A percentile compares a stretch with the other conserved stretches of the same genome.
phyloP scores from a whole-genome alignment of 2,797 vertebrate genomes.

The Salarias fasciatus region DNA sequence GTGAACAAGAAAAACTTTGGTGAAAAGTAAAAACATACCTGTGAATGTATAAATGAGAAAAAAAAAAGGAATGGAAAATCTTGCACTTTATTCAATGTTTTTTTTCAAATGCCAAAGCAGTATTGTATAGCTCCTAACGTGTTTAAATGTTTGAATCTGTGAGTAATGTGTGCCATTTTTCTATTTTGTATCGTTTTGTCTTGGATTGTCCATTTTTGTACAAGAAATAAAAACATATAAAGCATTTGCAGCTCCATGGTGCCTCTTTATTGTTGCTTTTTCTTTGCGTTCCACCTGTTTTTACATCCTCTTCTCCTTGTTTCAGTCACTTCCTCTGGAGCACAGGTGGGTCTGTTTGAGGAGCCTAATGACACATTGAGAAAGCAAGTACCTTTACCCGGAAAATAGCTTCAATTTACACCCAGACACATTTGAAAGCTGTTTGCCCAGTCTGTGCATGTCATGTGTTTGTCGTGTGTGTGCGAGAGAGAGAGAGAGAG shows the following conservation, averaged over 20 bases:
- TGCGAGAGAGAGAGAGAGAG: background rate
- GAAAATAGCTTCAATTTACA: slow-evolving; percentile 58
- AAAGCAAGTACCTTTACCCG: slow-evolving; percentile 25
- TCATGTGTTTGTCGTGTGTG: slow-evolving; percentile 10
- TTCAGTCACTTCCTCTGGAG: background rate
- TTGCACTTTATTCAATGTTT: slow-evolving; percentile 94
- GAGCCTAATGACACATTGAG: slow-evolving; percentile 56
- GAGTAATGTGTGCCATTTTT: slow-evolving; percentile 83
- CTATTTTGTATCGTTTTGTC: slow-evolving; percentile 84
- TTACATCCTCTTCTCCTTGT: background rate
- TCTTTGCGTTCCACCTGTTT: background rate
- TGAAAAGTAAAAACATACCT: slow-evolving; percentile 75
- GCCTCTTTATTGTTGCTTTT: slow-evolving; percentile 41
- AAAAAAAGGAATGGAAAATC: slow-evolving; percentile 69
- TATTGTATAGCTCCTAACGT: slow-evolving; percentile 85
- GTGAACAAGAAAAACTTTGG: slow-evolving; percentile 85
- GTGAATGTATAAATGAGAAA: slow-evolving; percentile 84
- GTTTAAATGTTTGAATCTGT: slow-evolving; percentile 77
- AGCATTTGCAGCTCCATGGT: slow-evolving; percentile 18
- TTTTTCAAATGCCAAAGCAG: slow-evolving; percentile 92
- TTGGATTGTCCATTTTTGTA: slow-evolving; percentile 80
- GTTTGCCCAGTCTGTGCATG: slow-evolving; percentile 35
- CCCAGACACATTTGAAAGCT: slow-evolving; percentile 37
- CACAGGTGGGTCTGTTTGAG: slow-evolving; percentile 60
- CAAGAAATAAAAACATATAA: slow-evolving; percentile 69